A percentile compares a stretch with the other conserved stretches of the same genome.
phyloP scores from a whole-genome alignment of 2,888 invertebrate genomes.

The Amblyjoppa proteus region DNA sequence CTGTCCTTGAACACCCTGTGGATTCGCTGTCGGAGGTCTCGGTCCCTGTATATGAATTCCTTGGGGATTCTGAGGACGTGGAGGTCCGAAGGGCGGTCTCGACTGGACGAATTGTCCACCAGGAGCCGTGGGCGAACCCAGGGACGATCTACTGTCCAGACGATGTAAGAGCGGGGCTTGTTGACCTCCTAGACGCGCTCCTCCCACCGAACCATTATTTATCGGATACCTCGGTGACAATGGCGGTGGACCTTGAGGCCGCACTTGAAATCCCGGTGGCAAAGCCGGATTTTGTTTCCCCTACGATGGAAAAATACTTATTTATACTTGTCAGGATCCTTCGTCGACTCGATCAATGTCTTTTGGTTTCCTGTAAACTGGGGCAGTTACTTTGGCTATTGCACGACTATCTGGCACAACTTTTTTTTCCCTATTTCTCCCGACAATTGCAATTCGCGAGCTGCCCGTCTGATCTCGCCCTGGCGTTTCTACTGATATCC shows the following conservation, averaged over 20 bases:
- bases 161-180: constrained; percentile 85
- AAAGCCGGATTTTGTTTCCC: constrained; percentile 74
- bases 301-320: constrained; percentile 71
- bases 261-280: constrained; percentile 74
- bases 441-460: background rate
- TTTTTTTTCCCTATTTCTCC: background rate
- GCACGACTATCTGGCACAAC: background rate
- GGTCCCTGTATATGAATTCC: constrained; percentile 63
- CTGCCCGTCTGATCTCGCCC: background rate
- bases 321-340: background rate
- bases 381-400: background rate
- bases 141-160: constrained; percentile 85
- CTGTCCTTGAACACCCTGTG: constrained; percentile 62
- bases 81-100: constrained; percentile 64
- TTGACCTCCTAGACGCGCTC: constrained; percentile 86
- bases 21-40: constrained; percentile 64
- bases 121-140: constrained; percentile 80
- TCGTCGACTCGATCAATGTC: background rate
- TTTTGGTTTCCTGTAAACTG: background rate
- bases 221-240: constrained; percentile 75
- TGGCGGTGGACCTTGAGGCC: constrained; percentile 77
- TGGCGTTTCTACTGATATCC: background rate
- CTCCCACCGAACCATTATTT: constrained; percentile 80
- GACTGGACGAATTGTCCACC: constrained; percentile 57
- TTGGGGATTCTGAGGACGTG: constrained; percentile 65